Evolutionary conservation across 30 jellyfish, hydroid and myxozoan genomes (phyloP).

Genomic region (Euphysa ruthae): DNA sequence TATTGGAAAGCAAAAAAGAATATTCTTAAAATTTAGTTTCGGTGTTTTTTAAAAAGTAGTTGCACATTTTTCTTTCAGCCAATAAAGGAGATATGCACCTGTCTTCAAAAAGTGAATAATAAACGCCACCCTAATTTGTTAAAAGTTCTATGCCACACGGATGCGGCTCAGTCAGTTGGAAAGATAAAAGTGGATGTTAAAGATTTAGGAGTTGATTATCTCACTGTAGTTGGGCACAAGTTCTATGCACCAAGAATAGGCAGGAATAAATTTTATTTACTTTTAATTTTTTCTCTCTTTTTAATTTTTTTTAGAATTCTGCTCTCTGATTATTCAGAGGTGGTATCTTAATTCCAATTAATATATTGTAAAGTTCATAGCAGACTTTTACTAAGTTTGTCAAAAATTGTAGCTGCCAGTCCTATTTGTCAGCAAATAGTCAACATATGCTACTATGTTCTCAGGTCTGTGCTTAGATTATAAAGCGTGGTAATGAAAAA

Average conservation of each 20-base stretch:
- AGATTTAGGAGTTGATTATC: conserved; percentile 64
- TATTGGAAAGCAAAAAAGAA: too few species aligned
- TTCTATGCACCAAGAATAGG: conserved; percentile 94
- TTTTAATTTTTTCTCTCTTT: neutral
- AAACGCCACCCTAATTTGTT: conserved; percentile 10
- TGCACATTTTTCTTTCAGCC: conserved; percentile 32
- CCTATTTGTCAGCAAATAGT: too few species aligned
- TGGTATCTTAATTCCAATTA: too few species aligned
- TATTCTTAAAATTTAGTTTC: too few species aligned
- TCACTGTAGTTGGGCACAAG: conserved; percentile 94
- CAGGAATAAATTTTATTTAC: neutral
- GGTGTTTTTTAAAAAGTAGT: neutral
- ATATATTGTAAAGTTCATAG: neutral
- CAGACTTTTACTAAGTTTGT: too few species aligned
- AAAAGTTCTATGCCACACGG: conserved; percentile 61
- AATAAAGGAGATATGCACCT: conserved; percentile 28
- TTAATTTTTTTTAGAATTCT: neutral
- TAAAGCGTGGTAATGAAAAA: too few species aligned
- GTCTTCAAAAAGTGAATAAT: conserved; percentile 14
- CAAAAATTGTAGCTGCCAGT: too few species aligned
- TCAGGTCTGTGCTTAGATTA: too few species aligned
- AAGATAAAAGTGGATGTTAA: conserved; percentile 58
- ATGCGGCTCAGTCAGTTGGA: conserved; percentile 96
- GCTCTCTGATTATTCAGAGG: too few species aligned
- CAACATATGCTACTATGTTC: too few species aligned